Base-by-base conservation (phyloP, 2,113 vertebrate species). In the Fulica atra region DNA sequence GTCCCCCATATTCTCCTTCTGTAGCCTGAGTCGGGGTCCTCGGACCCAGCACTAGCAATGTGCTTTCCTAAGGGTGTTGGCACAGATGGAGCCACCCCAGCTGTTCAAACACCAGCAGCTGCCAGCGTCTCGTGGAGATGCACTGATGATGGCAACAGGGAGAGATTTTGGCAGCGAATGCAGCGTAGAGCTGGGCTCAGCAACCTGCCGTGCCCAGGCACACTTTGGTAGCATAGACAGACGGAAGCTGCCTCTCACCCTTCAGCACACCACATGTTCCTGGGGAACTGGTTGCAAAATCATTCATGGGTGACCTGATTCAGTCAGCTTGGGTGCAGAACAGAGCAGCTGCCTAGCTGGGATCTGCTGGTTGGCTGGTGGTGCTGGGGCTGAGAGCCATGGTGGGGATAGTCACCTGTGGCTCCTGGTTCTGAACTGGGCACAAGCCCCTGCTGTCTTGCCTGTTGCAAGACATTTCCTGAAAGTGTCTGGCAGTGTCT, bases 191-290 rank as follows among this genome's bases (percentile, higher is more conserved):
- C 51, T 24, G 60, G 48, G 64, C 88, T 91, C 53, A 78, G 82
- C 81, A 95, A 21, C 83, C 90, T 84, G 90, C 86, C 11, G 8
- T 44, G 65, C 72, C 83, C 69, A 71, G 33, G 69, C 82, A 42
- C 60, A 33, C 38, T 66, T 92, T 31, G 53, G 82, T 31, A 46
- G 25, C 1, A 0, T 1, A 88, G 93, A 28, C 82, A 94, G 94
- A 96, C 33, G 13, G 95, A 74, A 92, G 57, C 88, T 93, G 90
- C 92, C 86, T 95, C 82, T 96, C 82, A 33, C 76, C 72, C 76
- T 73, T 88, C 81, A 74, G 86, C 69, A 53, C 57, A 29, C 81
- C 91, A 69, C 91, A 48, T 72, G 15, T 68, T 96, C 64, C 48
- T 53, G 69, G 35, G 51, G 73, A 91, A 31, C 69, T 79, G 28